Evolutionary conservation across 1,140 invertebrate genomes (phyloP), one percentile per base, ranked within the genome.

Genomic region (Popillia japonica): DNA sequence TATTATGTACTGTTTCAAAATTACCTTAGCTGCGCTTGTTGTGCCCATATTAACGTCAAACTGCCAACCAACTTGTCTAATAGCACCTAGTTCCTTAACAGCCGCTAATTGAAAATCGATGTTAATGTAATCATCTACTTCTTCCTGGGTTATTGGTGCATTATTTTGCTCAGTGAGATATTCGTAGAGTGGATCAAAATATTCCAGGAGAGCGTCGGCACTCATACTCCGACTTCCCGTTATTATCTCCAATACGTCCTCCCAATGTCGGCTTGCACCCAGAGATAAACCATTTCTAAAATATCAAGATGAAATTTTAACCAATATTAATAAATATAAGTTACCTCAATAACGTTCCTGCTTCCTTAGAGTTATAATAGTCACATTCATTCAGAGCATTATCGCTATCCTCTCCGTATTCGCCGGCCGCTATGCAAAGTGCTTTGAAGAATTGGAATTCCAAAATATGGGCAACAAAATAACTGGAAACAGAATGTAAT

Each of bases 401-500:
- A 0, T 81, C 77, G 0, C 88, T 87, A 14, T 88, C 27, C 4
- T 34, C 27, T 4, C 27, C 89, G 59, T 87, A 89, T 78, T 92
- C 87, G 0, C 88, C 89, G 20, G 91, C 89, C 27, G 85, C 86
- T 6, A 88, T 86, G 80, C 93, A 94, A 34, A 94, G 78, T 0
- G 89, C 85, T 82, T 90, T 87, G 80, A 92, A 91, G 77, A 93
- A 90, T 84, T 93, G 92, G 83, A 93, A 94, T 85, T 91, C 81
- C 78, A 91, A 82, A 84, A 90, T 82, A 82, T 88, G 83, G 80
- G 89, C 81, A 61, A 92, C 87, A 82, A 93, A 93, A 85, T 93
- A 93, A 72, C 91, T 90, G 85, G 78, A 82, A 77, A 2, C 3
- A 23, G 42, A 74, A 74, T 8, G n/a, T 8, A 40, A 73, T 17